phyloP scores from a whole-genome alignment of 2,113 vertebrate species.

The Boulengeromyrus knoepffleri region DNA sequence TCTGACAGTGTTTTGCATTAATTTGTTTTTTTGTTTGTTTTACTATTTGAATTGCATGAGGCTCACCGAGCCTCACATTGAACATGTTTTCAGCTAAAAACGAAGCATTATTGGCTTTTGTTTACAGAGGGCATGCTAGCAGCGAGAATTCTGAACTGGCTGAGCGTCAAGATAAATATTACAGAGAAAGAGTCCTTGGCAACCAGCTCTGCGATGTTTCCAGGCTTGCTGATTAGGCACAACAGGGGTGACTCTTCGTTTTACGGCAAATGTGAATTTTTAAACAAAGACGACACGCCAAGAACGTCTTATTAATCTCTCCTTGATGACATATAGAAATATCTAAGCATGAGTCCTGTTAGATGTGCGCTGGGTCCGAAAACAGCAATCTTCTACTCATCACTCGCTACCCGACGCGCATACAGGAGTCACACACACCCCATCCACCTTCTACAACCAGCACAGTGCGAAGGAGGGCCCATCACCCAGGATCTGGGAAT shows the following conservation, averaged over 20 bases:
- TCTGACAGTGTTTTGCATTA: not conserved
- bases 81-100: not conserved
- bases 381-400: not conserved
- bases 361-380: not conserved
- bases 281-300: slow-evolving; percentile 18
- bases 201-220: slow-evolving; percentile 5
- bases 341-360: not conserved
- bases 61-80: not conserved
- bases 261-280: slow-evolving; percentile 9
- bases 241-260: slow-evolving; percentile 11
- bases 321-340: not conserved
- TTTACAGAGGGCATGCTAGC: not conserved
- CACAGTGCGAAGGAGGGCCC: not conserved
- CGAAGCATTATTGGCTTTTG: not conserved
- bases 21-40: not conserved
- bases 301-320: slow-evolving; percentile 4
- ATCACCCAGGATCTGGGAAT: not conserved
- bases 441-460: not conserved
- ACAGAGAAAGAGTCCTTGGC: slow-evolving; percentile 1
- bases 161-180: slow-evolving; percentile 17
- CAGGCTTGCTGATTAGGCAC: slow-evolving; percentile 23
- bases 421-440: not conserved
- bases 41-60: not conserved
- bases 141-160: slow-evolving; percentile 11
- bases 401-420: not conserved